These are phyloP conservation scores for Pelecanoides urinatrix DNA, from an alignment of 2,113 vertebrate species.

Conservation along the genomic window DNA sequence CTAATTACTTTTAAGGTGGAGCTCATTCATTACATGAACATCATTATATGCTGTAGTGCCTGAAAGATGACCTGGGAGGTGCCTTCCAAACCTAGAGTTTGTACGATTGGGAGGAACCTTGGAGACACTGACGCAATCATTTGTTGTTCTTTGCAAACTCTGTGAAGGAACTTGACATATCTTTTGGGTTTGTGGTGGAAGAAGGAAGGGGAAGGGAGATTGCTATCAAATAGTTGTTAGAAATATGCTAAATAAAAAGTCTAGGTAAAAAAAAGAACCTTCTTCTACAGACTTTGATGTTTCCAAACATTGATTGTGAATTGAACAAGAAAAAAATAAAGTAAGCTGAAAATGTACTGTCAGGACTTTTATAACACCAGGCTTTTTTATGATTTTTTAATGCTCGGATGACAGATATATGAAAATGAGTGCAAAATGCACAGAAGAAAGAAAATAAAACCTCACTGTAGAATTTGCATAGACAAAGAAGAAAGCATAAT, in stretches of 20 bases:
- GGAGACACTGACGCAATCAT: background rate
- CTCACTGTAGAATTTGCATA: constrained; percentile 38
- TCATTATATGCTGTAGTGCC: background rate
- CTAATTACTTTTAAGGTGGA: background rate
- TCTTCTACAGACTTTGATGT: constrained; percentile 49
- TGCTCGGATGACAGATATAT: constrained; percentile 55
- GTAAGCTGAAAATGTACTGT: constrained; percentile 46
- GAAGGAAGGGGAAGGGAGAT: background rate
- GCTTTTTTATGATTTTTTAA: constrained; percentile 69
- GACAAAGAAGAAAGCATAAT: constrained; percentile 16
- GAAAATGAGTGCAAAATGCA: constrained; percentile 61
- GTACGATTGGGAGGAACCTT: background rate
- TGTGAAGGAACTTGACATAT: background rate
- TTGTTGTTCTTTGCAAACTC: background rate
- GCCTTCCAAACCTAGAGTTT: background rate
- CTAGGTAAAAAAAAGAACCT: background rate
- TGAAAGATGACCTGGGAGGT: background rate
- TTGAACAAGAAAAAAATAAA: constrained; percentile 39
- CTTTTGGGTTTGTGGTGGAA: background rate
- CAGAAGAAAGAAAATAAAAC: constrained; percentile 41
- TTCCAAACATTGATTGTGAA: constrained; percentile 44
- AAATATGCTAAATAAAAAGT: constrained; percentile 31
- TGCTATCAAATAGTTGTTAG: background rate
- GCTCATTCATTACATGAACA: background rate
- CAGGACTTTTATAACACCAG: constrained; percentile 36